phyloP scores from a whole-genome alignment of 2,113 vertebrate genomes.

The Paradoxurus hermaphroditus region DNA sequence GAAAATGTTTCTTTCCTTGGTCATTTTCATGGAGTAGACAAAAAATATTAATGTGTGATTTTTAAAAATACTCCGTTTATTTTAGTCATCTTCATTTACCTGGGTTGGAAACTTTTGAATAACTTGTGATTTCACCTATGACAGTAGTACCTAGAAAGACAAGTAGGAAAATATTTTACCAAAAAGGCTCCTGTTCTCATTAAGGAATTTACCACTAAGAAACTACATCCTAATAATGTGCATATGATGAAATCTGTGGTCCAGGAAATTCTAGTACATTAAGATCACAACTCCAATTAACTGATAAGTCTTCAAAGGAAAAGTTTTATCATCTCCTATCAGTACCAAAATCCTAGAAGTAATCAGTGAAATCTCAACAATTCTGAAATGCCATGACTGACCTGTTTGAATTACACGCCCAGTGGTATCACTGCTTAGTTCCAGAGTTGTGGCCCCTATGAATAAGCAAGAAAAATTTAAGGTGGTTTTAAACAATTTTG shows the following conservation, averaged over 20 bases:
- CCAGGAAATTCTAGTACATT: neutral
- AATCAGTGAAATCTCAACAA: neutral
- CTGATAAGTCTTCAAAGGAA: neutral
- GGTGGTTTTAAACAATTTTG: neutral
- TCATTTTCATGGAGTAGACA: neutral
- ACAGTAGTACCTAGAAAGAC: neutral
- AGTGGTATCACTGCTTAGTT: neutral
- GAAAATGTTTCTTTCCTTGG: neutral
- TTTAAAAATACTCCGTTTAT: neutral
- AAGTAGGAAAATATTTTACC: neutral
- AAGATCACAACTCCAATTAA: neutral
- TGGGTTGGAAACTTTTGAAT: neutral
- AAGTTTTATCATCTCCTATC: neutral
- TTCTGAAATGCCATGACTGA: neutral
- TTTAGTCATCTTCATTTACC: neutral
- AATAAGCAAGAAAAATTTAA: neutral
- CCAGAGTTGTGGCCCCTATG: neutral
- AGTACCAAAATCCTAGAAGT: neutral
- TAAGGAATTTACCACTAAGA: neutral
- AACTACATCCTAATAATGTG: neutral
- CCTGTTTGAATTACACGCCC: neutral
- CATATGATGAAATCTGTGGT: neutral
- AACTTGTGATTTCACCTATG: neutral
- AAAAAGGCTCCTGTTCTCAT: neutral
- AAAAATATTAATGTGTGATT: neutral